These are phyloP conservation scores for Octomys mimax DNA, from an alignment of 2,797 vertebrate species.

Conservation along the genomic window DNA sequence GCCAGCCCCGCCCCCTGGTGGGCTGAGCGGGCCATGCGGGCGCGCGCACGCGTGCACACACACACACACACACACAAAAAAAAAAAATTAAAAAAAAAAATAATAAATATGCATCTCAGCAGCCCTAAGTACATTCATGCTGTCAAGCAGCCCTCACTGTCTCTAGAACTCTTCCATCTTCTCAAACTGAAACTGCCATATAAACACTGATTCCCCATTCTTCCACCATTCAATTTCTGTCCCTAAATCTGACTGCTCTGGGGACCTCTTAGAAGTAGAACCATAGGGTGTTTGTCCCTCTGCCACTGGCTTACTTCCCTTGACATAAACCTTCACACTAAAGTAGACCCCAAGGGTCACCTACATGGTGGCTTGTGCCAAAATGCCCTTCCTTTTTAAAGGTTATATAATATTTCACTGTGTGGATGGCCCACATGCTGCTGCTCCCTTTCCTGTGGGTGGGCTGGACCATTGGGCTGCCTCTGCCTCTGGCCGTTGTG, in stretches of 20 bases:
- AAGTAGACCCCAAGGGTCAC: not conserved
- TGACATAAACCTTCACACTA: too few species aligned
- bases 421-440: not conserved
- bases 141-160: not conserved
- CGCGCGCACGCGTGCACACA: too few species aligned
- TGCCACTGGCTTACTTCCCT: not conserved
- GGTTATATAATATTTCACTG: not conserved
- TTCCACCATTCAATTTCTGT: not conserved
- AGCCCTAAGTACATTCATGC: not conserved
- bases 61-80: too few species aligned
- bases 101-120: not conserved
- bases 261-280: accelerated
- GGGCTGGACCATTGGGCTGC: not conserved
- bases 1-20: too few species aligned
- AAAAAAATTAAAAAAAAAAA: too few species aligned
- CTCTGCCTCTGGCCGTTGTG: not conserved
- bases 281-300: not conserved
- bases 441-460: accelerated
- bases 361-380: not conserved
- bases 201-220: not conserved
- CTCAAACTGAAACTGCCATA: not conserved
- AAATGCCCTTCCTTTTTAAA: not conserved
- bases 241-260: accelerated
- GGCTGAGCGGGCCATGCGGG: too few species aligned
- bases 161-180: not conserved